Conservation (phyloP, 2,113 vertebrate species). For the Psilopogon haemacephalus region DNA sequence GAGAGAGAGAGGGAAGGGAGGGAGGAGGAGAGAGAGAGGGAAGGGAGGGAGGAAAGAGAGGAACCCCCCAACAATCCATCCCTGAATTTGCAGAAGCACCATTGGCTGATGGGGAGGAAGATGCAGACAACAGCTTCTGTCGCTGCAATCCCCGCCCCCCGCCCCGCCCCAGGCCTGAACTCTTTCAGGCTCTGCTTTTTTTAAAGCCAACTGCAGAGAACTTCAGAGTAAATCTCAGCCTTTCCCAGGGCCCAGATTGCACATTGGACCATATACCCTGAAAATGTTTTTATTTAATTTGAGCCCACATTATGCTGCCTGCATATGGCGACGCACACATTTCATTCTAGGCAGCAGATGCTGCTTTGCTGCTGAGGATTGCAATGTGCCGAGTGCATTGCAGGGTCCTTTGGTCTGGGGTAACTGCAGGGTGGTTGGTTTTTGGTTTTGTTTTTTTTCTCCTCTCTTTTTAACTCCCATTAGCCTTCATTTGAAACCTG, state of each 20-base stretch:
- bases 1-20: too few species aligned
- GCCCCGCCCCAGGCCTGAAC: background rate
- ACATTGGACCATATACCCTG: constrained; percentile 42
- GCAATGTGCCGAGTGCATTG: constrained; percentile 15
- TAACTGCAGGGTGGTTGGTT: background rate
- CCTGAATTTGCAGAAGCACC: background rate
- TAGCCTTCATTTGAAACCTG: constrained; percentile 50
- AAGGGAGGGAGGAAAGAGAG: background rate
- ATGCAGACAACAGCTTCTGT: background rate
- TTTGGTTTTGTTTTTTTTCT: too few species aligned
- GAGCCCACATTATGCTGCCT: constrained; percentile 55
- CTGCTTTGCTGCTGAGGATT: constrained; percentile 57
- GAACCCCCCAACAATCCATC: background rate
- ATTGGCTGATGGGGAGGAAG: too few species aligned
- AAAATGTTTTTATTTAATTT: constrained; percentile 60
- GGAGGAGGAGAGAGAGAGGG: too few species aligned
- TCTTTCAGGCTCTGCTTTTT: background rate
- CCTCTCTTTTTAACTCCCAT: constrained; percentile 55
- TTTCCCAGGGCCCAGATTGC: constrained; percentile 51
- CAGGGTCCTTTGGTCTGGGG: constrained; percentile 20
- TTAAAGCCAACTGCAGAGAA: constrained; percentile 21
- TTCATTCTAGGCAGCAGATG: constrained; percentile 64
- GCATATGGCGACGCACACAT: constrained; percentile 63
- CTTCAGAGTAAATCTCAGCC: background rate
- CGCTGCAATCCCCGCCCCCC: too few species aligned